A percentile compares a stretch with the other conserved stretches of the same genome.
Conservation (phyloP, 2,113 vertebrate species). For the Galbula dea region DNA sequence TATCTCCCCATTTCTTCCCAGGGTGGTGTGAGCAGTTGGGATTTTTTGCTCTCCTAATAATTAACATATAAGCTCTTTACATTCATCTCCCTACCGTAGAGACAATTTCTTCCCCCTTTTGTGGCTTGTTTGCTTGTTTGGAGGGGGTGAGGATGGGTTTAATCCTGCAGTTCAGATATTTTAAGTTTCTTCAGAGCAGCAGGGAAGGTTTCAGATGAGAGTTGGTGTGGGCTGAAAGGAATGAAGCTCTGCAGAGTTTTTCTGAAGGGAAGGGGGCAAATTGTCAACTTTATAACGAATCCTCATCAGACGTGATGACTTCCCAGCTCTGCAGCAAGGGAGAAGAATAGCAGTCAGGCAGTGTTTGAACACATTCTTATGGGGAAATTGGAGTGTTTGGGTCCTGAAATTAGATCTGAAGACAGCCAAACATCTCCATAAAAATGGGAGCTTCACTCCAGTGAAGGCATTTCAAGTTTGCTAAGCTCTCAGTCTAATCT, state of each 20-base stretch:
- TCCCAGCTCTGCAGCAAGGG: not conserved
- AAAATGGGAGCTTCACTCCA: not conserved
- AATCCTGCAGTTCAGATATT: not conserved
- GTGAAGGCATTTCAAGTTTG: not conserved
- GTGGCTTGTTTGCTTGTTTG: not conserved
- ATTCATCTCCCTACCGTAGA: not conserved
- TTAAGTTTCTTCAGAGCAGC: not conserved
- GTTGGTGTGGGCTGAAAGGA: not conserved
- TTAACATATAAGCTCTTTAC: not conserved
- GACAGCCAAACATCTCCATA: not conserved
- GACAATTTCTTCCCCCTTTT: not conserved
- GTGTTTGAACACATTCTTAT: constrained; percentile 27
- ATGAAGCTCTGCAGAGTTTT: not conserved
- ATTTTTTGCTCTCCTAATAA: not conserved
- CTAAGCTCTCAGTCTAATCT: not conserved
- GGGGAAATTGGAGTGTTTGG: constrained; percentile 29
- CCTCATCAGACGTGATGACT: not conserved
- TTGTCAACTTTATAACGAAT: constrained; percentile 41
- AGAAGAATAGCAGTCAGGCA: not conserved
- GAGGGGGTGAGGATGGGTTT: not conserved
- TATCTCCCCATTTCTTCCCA: not conserved
- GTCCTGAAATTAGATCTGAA: constrained; percentile 13
- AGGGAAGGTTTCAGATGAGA: not conserved
- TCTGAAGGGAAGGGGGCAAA: constrained; percentile 25
- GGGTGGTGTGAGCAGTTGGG: not conserved